These are phyloP conservation scores for Synanthedon andrenaeformis DNA, from an alignment of 2,888 invertebrate species.

Conservation along the genomic window DNA sequence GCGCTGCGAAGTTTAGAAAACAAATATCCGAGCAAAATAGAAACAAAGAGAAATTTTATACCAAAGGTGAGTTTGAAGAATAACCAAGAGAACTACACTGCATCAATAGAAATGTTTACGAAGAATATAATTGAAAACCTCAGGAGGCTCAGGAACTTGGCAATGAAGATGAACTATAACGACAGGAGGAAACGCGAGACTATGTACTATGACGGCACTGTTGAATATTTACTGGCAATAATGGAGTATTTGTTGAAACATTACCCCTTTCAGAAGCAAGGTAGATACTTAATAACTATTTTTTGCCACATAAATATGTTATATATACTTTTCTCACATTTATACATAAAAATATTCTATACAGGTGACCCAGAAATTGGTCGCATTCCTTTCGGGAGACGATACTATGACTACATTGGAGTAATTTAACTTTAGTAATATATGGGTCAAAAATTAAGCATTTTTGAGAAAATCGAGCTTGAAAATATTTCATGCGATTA, in stretches of 20 bases:
- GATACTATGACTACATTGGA: too few relatives aligned
- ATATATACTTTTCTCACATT: background rate
- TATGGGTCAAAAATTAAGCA: too few relatives aligned
- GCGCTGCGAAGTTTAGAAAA: slow-evolving; percentile 22
- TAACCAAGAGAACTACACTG: background rate
- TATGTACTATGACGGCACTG: slow-evolving; percentile 25
- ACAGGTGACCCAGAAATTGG: too few relatives aligned
- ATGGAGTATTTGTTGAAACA: slow-evolving; percentile 50
- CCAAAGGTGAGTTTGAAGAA: slow-evolving; percentile 5
- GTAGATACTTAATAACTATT: too few relatives aligned
- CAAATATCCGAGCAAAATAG: background rate
- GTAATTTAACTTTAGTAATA: too few relatives aligned
- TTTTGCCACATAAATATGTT: slow-evolving; percentile 26
- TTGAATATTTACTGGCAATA: slow-evolving; percentile 43
- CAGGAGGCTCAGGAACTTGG: slow-evolving; percentile 35
- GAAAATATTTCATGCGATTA: too few relatives aligned
- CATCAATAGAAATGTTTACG: slow-evolving; percentile 14
- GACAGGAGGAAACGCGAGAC: slow-evolving; percentile 26
- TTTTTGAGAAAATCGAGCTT: too few relatives aligned
- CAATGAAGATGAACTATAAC: slow-evolving; percentile 23
- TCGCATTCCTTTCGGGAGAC: too few relatives aligned
- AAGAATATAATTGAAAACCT: slow-evolving; percentile 41
- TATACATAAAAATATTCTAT: too few relatives aligned
- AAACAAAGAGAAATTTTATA: slow-evolving; percentile 1
- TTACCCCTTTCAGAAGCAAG: slow-evolving; percentile 12